phyloP scores from a whole-genome alignment of 2,797 vertebrate genomes.

The Cryptoblepharus egeriae region DNA sequence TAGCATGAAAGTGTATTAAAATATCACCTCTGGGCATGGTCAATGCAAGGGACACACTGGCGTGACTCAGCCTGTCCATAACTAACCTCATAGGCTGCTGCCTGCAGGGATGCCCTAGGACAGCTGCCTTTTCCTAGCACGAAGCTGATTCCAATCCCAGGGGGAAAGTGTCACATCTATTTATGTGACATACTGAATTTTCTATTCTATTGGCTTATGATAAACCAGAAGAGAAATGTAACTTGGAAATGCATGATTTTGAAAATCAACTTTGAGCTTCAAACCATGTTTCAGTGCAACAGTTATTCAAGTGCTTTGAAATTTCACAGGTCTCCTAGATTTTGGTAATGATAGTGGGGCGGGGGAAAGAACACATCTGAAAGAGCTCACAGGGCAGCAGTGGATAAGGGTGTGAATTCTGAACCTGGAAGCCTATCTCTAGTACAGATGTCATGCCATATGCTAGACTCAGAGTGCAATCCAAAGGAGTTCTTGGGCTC shows the following conservation, averaged over 20 bases:
- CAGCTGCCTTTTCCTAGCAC: slow-evolving; percentile 10
- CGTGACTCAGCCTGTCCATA: background rate
- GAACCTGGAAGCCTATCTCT: background rate
- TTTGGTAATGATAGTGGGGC: background rate
- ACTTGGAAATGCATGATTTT: background rate
- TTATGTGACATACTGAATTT: slow-evolving; percentile 21
- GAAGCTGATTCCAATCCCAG: slow-evolving; percentile 16
- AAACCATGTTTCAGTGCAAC: background rate
- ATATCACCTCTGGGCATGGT: background rate
- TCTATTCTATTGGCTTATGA: background rate
- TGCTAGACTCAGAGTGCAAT: too few species aligned
- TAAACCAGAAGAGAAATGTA: slow-evolving; percentile 25
- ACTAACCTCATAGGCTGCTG: background rate
- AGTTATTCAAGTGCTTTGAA: background rate
- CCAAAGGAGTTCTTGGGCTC: too few species aligned
- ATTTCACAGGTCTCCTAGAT: background rate
- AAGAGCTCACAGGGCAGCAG: background rate
- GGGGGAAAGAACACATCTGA: background rate
- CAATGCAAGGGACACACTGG: background rate
- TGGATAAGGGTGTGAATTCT: background rate
- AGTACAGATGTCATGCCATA: background rate
- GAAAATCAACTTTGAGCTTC: background rate
- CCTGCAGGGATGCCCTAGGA: slow-evolving; percentile 8
- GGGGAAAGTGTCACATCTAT: slow-evolving; percentile 34
- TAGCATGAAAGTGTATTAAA: background rate